Conservation (phyloP, 2,797 vertebrate genomes). For the Liasis olivaceus region DNA sequence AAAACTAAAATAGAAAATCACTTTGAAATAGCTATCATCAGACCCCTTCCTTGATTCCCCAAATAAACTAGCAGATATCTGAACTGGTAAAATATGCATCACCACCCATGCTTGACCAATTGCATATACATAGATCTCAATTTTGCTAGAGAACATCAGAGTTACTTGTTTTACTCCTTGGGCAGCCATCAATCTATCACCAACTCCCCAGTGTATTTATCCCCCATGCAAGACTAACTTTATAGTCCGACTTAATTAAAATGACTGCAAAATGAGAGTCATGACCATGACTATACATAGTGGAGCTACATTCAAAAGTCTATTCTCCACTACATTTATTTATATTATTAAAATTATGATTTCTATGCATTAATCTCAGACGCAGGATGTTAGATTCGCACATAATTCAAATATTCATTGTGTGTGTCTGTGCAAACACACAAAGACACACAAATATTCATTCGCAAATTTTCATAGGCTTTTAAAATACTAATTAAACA, state of each 20-base stretch:
- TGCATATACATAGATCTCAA: slow-evolving; percentile 43
- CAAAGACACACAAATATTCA: slow-evolving; percentile 1
- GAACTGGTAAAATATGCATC: slow-evolving; percentile 16
- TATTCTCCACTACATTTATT: slow-evolving; percentile 33
- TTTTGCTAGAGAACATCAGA: slow-evolving; percentile 60
- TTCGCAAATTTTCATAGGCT: slow-evolving; percentile 28
- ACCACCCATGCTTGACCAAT: slow-evolving; percentile 46
- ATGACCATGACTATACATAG: slow-evolving; percentile 57
- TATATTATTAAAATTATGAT: slow-evolving; percentile 23
- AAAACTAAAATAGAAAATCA: slow-evolving; percentile 38
- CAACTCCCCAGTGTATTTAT: slow-evolving; percentile 57
- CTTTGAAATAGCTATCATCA: slow-evolving; percentile 42
- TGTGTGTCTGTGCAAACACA: background rate
- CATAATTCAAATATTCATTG: slow-evolving; percentile 40
- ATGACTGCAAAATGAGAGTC: slow-evolving; percentile 71
- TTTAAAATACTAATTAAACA: slow-evolving; percentile 50
- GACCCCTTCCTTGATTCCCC: slow-evolving; percentile 26
- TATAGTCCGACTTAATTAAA: slow-evolving; percentile 74
- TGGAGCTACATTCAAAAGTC: slow-evolving; percentile 42
- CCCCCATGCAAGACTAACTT: slow-evolving; percentile 74
- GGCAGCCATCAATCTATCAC: slow-evolving; percentile 62
- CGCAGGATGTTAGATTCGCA: slow-evolving; percentile 37
- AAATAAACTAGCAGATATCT: slow-evolving; percentile 11
- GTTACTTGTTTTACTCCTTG: slow-evolving; percentile 36
- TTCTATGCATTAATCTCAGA: slow-evolving; percentile 20